These are phyloP conservation scores for Sterna hirundo DNA, from an alignment of 2,113 vertebrate species.

Conservation along the genomic window DNA sequence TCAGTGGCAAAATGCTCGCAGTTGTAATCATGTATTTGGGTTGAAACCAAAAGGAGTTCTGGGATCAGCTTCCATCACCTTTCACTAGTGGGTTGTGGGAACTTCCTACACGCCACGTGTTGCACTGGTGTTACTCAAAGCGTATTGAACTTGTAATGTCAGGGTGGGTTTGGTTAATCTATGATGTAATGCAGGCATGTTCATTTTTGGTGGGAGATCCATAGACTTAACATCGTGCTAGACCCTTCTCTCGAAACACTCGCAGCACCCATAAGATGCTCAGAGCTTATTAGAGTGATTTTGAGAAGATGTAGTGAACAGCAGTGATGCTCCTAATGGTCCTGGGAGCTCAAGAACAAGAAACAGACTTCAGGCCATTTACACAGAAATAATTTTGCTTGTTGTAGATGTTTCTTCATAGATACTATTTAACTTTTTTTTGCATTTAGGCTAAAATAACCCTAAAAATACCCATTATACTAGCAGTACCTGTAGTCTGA, in stretches of 20 bases:
- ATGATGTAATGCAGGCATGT: accelerated
- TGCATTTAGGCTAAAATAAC: not conserved
- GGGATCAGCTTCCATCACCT: not conserved
- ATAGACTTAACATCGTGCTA: too few relatives aligned
- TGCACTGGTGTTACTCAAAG: not conserved
- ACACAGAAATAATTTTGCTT: not conserved
- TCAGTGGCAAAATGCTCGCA: not conserved
- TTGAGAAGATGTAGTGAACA: not conserved
- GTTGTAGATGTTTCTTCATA: not conserved
- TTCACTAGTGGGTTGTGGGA: not conserved
- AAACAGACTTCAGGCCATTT: not conserved
- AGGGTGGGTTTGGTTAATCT: not conserved
- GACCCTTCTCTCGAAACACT: not conserved
- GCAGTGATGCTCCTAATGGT: not conserved
- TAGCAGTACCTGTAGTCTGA: not conserved
- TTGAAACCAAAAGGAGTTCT: not conserved
- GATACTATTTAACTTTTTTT: not conserved
- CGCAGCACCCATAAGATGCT: not conserved
- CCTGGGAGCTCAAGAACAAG: not conserved
- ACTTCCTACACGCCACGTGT: accelerated
- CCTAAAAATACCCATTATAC: not conserved
- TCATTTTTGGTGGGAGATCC: not conserved
- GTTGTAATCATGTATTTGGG: accelerated
- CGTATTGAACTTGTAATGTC: accelerated
- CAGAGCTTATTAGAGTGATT: not conserved